phyloP scores from a whole-genome alignment of 2,797 vertebrate genomes.

The Lutjanus argentimaculatus region DNA sequence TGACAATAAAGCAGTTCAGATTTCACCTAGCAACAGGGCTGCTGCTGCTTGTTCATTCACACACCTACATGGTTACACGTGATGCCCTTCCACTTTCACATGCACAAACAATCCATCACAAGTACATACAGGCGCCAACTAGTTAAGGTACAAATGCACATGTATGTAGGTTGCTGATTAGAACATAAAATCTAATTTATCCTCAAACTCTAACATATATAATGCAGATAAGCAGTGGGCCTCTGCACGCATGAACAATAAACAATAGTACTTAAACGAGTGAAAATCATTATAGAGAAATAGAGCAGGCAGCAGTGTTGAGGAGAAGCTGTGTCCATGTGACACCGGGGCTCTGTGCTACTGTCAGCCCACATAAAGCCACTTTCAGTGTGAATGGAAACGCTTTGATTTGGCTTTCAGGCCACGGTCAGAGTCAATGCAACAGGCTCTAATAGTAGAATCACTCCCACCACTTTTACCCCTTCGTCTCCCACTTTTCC shows the following conservation, averaged over 20 bases:
- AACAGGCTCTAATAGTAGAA: constrained; percentile 66
- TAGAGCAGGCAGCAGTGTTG: constrained; percentile 17
- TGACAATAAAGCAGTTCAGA: constrained; percentile 26
- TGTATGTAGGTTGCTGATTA: constrained; percentile 3
- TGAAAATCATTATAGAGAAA: constrained; percentile 16
- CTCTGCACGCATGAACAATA: constrained; percentile 12
- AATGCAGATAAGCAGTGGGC: neutral
- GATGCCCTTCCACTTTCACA: constrained; percentile 69
- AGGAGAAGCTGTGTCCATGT: constrained; percentile 43
- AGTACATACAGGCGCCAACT: constrained; percentile 36
- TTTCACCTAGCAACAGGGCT: constrained; percentile 81
- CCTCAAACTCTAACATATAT: neutral
- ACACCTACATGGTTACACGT: constrained; percentile 77
- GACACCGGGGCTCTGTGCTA: constrained; percentile 52
- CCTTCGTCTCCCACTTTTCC: constrained; percentile 33
- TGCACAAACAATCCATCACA: constrained; percentile 73
- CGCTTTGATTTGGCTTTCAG: constrained; percentile 73
- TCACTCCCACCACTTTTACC: constrained; percentile 54
- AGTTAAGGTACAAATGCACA: constrained; percentile 14
- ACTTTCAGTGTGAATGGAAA: constrained; percentile 85
- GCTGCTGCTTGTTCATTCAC: constrained; percentile 77
- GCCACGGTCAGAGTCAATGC: constrained; percentile 64
- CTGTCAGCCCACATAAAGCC: constrained; percentile 79
- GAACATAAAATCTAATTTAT: neutral
- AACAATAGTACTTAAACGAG: constrained; percentile 23